Percentiles rank a stretch among this genome's conserved stretches.
Evolutionary conservation across 2,113 vertebrate genomes (phyloP).

Genomic region (Calypte anna): DNA sequence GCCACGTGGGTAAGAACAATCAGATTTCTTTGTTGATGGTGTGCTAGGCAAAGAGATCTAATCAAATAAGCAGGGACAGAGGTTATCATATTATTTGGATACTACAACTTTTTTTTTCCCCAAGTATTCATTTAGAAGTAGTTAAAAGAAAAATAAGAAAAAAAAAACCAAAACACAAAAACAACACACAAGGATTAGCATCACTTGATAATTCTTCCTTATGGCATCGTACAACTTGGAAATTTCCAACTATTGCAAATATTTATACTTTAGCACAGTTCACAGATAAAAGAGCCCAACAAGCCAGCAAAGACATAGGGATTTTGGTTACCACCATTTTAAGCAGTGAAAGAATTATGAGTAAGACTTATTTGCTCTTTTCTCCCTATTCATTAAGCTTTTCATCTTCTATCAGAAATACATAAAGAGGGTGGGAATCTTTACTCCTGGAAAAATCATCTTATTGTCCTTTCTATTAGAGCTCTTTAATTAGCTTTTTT

Average conservation of each 20-base stretch:
- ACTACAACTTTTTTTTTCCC: fast-evolving
- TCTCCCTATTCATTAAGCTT: neutral
- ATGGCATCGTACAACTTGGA: neutral
- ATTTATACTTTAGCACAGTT: neutral
- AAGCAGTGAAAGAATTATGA: neutral
- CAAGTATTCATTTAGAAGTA: neutral
- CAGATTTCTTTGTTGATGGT: neutral
- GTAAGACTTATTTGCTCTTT: neutral
- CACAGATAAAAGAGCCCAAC: fast-evolving
- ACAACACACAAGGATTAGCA: neutral
- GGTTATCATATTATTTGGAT: fast-evolving
- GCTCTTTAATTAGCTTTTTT: neutral
- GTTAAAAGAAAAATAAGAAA: neutral
- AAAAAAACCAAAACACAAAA: neutral
- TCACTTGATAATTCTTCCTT: neutral
- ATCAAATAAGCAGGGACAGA: neutral
- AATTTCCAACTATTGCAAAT: neutral
- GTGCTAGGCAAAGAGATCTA: neutral
- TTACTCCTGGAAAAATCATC: neutral
- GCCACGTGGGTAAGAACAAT: neutral
- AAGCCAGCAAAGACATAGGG: neutral
- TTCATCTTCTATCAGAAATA: neutral
- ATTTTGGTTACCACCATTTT: neutral
- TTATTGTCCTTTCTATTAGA: neutral
- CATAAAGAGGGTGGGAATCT: neutral